These are phyloP conservation scores for Apodemus speciosus DNA, from an alignment of 2,113 vertebrate genomes.

Conservation along the genomic window DNA sequence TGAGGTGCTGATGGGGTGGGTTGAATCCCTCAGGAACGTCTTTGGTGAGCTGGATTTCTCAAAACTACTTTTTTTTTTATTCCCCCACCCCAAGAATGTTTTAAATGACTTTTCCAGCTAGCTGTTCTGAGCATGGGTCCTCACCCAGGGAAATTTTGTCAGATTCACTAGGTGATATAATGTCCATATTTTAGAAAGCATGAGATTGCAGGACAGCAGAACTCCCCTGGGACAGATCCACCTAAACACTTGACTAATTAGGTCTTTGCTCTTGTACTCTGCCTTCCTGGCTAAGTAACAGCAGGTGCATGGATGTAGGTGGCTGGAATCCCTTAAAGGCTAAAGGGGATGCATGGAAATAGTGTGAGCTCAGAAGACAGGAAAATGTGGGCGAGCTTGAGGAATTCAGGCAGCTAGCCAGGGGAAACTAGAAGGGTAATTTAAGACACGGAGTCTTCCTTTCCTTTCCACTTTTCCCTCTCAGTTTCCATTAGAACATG, in stretches of 20 bases:
- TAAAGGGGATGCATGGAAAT: not conserved
- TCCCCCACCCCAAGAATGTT: not conserved
- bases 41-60: conserved; percentile 77
- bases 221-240: not conserved
- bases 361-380: conserved; percentile 9
- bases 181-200: conserved; percentile 33
- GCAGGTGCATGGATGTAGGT: not conserved
- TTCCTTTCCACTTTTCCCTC: not conserved
- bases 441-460: conserved; percentile 13
- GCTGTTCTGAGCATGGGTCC: conserved; percentile 55
- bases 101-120: conserved; percentile 63
- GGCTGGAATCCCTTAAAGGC: conserved; percentile 18
- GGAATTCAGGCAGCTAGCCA: conserved; percentile 16
- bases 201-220: not conserved
- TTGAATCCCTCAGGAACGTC: conserved; percentile 67
- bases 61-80: conserved; percentile 16
- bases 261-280: conserved; percentile 9
- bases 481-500: conserved; percentile 27
- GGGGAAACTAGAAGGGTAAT: conserved; percentile 23
- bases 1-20: conserved; percentile 22
- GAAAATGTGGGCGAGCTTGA: not conserved
- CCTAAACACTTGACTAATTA: conserved; percentile 36
- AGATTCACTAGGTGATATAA: conserved; percentile 21
- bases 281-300: conserved; percentile 47
- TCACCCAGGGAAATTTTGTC: conserved; percentile 44